Base-by-base conservation (phyloP, 2,888 invertebrate species). In the Agonum fuliginosum region DNA sequence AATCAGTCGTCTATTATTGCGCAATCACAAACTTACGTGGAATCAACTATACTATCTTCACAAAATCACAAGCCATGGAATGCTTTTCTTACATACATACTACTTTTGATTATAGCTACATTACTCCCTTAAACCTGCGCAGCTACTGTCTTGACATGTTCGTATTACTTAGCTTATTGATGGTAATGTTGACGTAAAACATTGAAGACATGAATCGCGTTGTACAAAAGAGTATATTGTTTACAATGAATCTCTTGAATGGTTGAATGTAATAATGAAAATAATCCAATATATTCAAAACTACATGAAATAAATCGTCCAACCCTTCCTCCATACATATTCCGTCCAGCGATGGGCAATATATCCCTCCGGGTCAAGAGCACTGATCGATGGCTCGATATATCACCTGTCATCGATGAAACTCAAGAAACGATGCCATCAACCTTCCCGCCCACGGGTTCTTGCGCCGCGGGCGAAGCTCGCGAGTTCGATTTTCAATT, bases 401-500 rank as follows among this genome's bases (percentile, higher is more conserved):
- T 73, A 22, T 73, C 43, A 62, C 22, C 43, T 73, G 73, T 73
- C 73, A 73, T 54, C 62, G 62, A 73, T 41, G 43, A 73, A 73
- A 58, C 58, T 73, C 19, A 58, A 73, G 46, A 70, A 70, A 70
- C 46, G 70, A 70, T 46, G 37, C 41, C 67, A 67, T 67, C 67
- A 12, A 24, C 19, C 67, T 12, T 24, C 12, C 67, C 27, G 20
- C 41, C 27, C 37, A 12, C 6, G 19, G 14, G 37, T 8, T 17
- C 17, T 17, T 8, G 62, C 34, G 10, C 5, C 8, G 34, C 62
- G n/a, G n/a, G n/a, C 19, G n/a, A 37, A 8, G 30, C 30, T 27
- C 58, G 58, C 43, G 58, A 73, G 43, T 74, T 74, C 65, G 74
- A 74, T 74, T 74, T 74, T 74, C 74, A 74, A 74, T 74, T 74